phyloP scores from a whole-genome alignment of 2,113 vertebrate species.

The Dolichotis patagonum region DNA sequence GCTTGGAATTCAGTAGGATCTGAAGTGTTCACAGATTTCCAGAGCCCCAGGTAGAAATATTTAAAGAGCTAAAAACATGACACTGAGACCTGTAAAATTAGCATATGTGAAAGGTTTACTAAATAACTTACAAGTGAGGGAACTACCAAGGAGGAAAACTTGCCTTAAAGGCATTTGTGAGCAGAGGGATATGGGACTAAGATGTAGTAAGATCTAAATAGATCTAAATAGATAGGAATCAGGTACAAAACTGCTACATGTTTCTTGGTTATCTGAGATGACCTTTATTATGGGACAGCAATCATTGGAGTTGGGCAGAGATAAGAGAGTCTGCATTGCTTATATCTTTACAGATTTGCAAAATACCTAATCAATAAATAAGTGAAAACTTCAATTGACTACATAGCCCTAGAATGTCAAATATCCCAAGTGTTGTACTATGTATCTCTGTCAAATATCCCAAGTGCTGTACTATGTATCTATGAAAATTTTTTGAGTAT shows the following conservation, averaged over 20 bases:
- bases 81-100: neutral
- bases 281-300: neutral
- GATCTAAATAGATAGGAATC: neutral
- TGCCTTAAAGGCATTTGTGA: neutral
- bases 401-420: neutral
- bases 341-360: neutral
- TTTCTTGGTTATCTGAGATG: neutral
- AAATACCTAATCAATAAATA: neutral
- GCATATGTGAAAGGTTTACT: neutral
- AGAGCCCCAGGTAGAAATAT: neutral
- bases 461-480: neutral
- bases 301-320: neutral
- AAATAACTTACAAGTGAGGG: neutral
- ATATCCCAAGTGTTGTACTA: neutral
- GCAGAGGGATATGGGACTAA: neutral
- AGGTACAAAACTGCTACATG: neutral
- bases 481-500: neutral
- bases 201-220: neutral
- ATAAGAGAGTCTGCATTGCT: neutral
- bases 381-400: conserved; percentile 8
- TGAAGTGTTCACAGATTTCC: neutral
- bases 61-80: neutral
- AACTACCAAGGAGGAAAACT: neutral
- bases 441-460: neutral
- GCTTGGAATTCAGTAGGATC: neutral